Evolutionary conservation across 2,113 vertebrate species (phyloP).

Genomic region (Ciconia maguari): DNA sequence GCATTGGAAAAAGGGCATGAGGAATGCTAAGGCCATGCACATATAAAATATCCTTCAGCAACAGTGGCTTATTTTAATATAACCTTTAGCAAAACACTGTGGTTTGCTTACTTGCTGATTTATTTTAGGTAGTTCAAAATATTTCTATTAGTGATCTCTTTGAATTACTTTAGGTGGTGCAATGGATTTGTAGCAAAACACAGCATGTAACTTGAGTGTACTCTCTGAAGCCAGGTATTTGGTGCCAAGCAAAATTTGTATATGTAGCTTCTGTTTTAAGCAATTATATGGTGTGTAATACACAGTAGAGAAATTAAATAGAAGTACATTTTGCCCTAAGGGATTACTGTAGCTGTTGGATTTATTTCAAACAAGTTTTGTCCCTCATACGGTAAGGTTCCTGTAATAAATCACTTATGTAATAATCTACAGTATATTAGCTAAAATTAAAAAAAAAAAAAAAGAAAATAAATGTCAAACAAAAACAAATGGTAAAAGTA

Average conservation of each 20-base stretch:
- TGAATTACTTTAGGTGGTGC: conserved; percentile 68
- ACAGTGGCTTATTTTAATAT: conserved; percentile 54
- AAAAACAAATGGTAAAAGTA: neutral
- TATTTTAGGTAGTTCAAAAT: conserved; percentile 62
- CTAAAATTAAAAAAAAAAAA: neutral
- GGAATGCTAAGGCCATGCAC: conserved; percentile 23
- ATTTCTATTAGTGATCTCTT: conserved; percentile 73
- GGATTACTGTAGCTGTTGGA: conserved; percentile 76
- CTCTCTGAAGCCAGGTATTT: conserved; percentile 63
- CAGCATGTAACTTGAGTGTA: conserved; percentile 70
- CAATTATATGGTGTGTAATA: conserved; percentile 78
- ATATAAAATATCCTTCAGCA: conserved; percentile 42
- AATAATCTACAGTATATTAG: conserved; percentile 67
- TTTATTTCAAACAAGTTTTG: conserved; percentile 79
- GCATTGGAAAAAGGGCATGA: conserved; percentile 31
- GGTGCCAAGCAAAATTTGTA: conserved; percentile 76
- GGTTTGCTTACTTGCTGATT: conserved; percentile 66
- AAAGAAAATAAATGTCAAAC: neutral
- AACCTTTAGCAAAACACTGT: conserved; percentile 63
- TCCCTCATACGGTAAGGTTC: conserved; percentile 63
- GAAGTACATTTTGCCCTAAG: conserved; percentile 74
- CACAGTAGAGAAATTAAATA: conserved; percentile 79
- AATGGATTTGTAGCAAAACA: conserved; percentile 73
- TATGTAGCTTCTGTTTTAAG: conserved; percentile 77
- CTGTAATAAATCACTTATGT: conserved; percentile 74